Conservation (phyloP, 2,797 vertebrate genomes). For the Pipistrellus kuhlii region DNA sequence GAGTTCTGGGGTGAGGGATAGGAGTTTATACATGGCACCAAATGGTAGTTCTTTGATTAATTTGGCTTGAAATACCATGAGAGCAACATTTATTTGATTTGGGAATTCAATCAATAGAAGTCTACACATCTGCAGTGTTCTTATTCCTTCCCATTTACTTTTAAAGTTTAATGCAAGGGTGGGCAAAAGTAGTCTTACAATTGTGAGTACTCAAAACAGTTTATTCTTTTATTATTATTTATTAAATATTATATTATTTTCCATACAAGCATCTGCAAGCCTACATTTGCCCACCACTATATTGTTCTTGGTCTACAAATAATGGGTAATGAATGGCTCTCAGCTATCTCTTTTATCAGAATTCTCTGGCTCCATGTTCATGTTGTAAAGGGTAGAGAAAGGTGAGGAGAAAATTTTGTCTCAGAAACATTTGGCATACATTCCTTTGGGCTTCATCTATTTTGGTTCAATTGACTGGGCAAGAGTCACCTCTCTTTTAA, state of each 20-base stretch:
- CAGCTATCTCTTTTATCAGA: background rate
- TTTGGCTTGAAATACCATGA: background rate
- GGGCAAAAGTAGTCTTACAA: background rate
- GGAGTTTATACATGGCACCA: background rate
- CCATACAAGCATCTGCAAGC: background rate
- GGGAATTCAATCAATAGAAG: background rate
- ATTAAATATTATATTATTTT: background rate
- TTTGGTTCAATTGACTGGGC: background rate
- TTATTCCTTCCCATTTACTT: background rate
- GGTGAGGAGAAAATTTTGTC: background rate
- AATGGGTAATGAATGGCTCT: background rate
- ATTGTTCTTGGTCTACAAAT: background rate
- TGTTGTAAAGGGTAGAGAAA: slow-evolving; percentile 19
- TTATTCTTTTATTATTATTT: background rate
- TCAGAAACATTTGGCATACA: background rate
- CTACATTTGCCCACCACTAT: background rate
- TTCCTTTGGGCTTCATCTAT: background rate
- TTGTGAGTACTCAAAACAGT: background rate
- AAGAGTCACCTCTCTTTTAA: background rate
- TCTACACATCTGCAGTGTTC: background rate
- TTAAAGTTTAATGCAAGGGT: background rate
- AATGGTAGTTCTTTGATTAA: background rate
- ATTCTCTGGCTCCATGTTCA: background rate
- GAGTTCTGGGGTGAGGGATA: background rate
- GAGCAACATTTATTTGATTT: background rate